Evolutionary conservation across 2,797 vertebrate species (phyloP), one percentile per base, ranked within the genome.

Genomic region (Salarias fasciatus): DNA sequence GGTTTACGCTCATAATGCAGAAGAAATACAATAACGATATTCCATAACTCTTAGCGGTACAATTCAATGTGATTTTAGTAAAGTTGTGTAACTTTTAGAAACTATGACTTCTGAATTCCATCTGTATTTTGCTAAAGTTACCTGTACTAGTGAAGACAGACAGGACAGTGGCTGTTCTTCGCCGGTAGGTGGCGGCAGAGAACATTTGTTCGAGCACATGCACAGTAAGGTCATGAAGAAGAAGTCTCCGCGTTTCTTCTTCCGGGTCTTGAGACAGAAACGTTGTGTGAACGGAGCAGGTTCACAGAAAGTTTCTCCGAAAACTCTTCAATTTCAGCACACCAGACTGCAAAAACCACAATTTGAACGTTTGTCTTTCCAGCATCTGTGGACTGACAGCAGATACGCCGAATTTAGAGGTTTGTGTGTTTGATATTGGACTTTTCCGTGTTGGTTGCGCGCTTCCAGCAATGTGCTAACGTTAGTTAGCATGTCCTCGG

Each of bases 201-300:
- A 11, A 5, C n/a, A 28, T 36, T 24, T 1, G 1, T 6, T 2
- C 0, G 0, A 14, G 28, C 12, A 2, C 8, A 11, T 18, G 24
- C 30, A 9, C 5, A 1, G 11, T 52, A 64, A 1, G 0, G 0
- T 3, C 45, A 46, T 45, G 62, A 83, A 72, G 57, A 80, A 85
- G 44, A 68, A 75, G 1, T 2, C 28, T 1, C 0, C 5, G 6
- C 0, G 37, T 44, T 92, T 93, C 88, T 84, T 4, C 7, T 92
- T 92, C 92, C 91, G 86, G 87, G 75, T 84, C 63, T 0, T 4
- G 1, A 1, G 18, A 15, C 38, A 59, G 61, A 69, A 88, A 92
- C 92, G 92, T 93, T 53, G 84, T 69, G 76, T 63, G 57, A 61
- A 88, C 90, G 90, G 88, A 79, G 76, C 80, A 47, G 58, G 55